These are phyloP conservation scores for Ariopsis seemanni DNA, from an alignment of 2,113 vertebrate species.

Conservation along the genomic window DNA sequence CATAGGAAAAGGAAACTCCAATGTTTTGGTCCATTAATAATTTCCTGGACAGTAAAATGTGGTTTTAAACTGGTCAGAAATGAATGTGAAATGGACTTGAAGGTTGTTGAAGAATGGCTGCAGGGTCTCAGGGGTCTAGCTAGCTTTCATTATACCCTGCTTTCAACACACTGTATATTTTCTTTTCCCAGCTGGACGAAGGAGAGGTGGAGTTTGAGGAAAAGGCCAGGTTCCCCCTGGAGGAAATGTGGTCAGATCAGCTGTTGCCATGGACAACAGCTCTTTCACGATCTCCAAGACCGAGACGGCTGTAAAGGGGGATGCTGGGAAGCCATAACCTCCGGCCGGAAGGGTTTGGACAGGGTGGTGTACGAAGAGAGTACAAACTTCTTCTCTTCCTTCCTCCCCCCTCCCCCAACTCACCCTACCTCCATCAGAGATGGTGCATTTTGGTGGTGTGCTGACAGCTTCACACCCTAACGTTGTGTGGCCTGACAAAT, in stretches of 20 bases:
- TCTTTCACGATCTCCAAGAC: conserved; percentile 37
- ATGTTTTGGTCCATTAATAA: not conserved
- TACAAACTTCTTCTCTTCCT: not conserved
- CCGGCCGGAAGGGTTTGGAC: conserved; percentile 42
- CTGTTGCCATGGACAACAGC: conserved; percentile 53
- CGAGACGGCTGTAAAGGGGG: conserved; percentile 42
- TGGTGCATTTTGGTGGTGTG: conserved; percentile 53
- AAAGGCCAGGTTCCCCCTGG: conserved; percentile 31
- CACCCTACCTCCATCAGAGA: conserved; percentile 51
- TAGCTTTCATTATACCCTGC: conserved; percentile 30
- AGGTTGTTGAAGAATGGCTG: conserved; percentile 17
- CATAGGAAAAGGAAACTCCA: not conserved
- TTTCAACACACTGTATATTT: conserved; percentile 31
- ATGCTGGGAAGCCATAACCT: conserved; percentile 44
- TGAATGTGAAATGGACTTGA: conserved; percentile 5
- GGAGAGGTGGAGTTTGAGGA: conserved; percentile 27
- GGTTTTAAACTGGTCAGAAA: not conserved
- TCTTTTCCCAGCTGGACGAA: conserved; percentile 23
- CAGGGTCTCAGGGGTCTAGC: conserved; percentile 43
- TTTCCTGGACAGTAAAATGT: not conserved
- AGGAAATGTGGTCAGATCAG: conserved; percentile 49
- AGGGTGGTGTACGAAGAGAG: not conserved
- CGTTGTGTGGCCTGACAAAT: conserved; percentile 69
- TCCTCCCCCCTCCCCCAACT: too few relatives aligned
- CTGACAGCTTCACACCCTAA: conserved; percentile 49